Evolutionary conservation across 2,797 vertebrate genomes (phyloP), one percentile per base, ranked within the genome.

Genomic region (Ambastaia sidthimunki): DNA sequence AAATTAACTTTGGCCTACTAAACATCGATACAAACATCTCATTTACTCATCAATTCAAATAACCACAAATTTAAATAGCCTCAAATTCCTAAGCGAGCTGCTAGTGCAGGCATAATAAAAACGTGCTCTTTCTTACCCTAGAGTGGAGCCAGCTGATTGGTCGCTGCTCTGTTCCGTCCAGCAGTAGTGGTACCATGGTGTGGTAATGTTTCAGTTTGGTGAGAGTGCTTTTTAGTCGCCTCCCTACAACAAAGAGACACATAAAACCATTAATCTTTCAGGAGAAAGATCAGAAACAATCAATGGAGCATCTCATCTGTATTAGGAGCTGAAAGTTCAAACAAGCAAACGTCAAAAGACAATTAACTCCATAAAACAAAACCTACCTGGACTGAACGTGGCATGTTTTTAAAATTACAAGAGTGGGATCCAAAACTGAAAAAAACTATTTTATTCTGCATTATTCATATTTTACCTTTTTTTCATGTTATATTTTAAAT

Each of bases 161-260:
- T 84, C 85, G 89, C 47, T 50, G 78, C 72, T 90, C 89, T 18
- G 74, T 78, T 66, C 89, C 92, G 76, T 88, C 87, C 80, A 94
- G 86, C 82, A 93, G 85, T 72, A 91, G 80, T n/a, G 93, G 93
- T 72, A 92, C 77, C 2, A 87, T 92, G 82, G 89, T 93, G 85
- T 76, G 85, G 74, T 85, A 85, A 78, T 75, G 88, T 34, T 90
- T 81, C 54, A 83, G 76, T 82, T 78, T 84, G 72, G 76, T 23
- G 48, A 73, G 65, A 7, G 82, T 63, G 83, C 18, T 10, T 83
- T 85, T 82, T 34, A 80, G 23, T 71, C 23, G 74, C 59, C 79
- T 89, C 83, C 86, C 93, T 94, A 90, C 78, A 23, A 87, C 88
- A 84, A n/a, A 87, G 37, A 84, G 25, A 75, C 54, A 89, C 50